Percentiles rank a stretch among this genome's conserved stretches.
Conservation (phyloP, 1,140 invertebrate species). For the Latrodectus geometricus region DNA sequence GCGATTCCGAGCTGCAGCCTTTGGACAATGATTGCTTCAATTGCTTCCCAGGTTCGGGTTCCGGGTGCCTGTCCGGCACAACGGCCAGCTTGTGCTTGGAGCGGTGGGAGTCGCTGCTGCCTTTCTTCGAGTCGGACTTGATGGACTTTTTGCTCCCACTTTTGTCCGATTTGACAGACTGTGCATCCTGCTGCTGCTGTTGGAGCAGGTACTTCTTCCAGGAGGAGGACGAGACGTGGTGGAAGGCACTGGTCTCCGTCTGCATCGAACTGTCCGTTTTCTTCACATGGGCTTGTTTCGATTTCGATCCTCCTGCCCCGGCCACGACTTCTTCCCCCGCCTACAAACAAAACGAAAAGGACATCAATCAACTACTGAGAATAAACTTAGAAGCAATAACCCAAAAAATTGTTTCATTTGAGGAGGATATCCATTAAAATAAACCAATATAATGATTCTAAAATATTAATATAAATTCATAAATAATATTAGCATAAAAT, state of each 20-base stretch:
- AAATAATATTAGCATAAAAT: too few relatives aligned
- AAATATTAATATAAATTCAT: too few relatives aligned
- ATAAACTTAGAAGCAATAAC: too few relatives aligned
- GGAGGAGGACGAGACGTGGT: slow-evolving; percentile 72
- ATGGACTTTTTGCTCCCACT: slow-evolving; percentile 33
- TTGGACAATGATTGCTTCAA: slow-evolving; percentile 24
- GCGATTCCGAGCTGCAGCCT: slow-evolving; percentile 34
- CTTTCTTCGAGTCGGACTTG: slow-evolving; percentile 22
- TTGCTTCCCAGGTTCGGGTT: slow-evolving; percentile 66
- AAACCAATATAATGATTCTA: too few relatives aligned
- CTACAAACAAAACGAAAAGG: neutral
- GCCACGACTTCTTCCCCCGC: slow-evolving; percentile 47
- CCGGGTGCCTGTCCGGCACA: slow-evolving; percentile 73
- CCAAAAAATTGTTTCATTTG: too few relatives aligned
- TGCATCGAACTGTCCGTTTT: slow-evolving; percentile 75
- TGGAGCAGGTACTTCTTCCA: slow-evolving; percentile 75
- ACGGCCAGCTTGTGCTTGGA: slow-evolving; percentile 78
- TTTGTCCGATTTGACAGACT: slow-evolving; percentile 21
- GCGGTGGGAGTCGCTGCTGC: slow-evolving; percentile 22
- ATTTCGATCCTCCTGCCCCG: slow-evolving; percentile 60
- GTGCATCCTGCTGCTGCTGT: slow-evolving; percentile 69
- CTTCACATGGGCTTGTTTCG: slow-evolving; percentile 62
- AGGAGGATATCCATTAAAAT: too few relatives aligned
- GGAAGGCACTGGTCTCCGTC: slow-evolving; percentile 74
- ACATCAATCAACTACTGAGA: too few relatives aligned